Conservation (phyloP, 2,113 vertebrate genomes). For the Physeter macrocephalus region DNA sequence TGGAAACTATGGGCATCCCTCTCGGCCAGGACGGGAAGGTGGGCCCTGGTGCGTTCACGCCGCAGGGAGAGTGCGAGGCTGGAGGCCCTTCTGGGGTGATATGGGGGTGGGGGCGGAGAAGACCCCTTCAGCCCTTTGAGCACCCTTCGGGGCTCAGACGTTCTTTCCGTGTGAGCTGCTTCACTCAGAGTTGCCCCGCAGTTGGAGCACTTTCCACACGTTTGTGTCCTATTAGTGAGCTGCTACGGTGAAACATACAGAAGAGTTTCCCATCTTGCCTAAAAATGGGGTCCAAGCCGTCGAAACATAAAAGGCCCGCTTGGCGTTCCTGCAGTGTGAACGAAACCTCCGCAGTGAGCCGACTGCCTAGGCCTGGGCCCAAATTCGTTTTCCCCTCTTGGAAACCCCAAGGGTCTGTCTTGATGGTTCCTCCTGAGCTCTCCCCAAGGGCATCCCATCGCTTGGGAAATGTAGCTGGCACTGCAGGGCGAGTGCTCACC, state of each 20-base stretch:
- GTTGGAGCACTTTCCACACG: background rate
- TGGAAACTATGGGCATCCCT: background rate
- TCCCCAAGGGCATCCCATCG: background rate
- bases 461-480: too few species aligned
- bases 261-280: background rate
- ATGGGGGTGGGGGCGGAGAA: too few species aligned
- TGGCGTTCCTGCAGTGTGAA: too few species aligned
- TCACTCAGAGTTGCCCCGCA: background rate
- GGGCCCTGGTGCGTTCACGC: background rate
- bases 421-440: background rate
- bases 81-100: background rate
- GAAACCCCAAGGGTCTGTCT: background rate
- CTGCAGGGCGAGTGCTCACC: background rate
- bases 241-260: rapidly evolving
- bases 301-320: background rate
- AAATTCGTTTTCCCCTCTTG: background rate
- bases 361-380: background rate
- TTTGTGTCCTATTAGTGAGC: background rate
- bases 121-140: background rate
- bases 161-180: background rate
- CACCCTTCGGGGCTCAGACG: background rate
- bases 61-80: rapidly evolving
- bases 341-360: background rate
- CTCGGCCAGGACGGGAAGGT: background rate
- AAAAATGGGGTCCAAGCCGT: background rate